Percentiles rank a stretch among this genome's conserved stretches.
Evolutionary conservation across 2,797 vertebrate genomes (phyloP).

Genomic region (Cyprinodon diabolis): DNA sequence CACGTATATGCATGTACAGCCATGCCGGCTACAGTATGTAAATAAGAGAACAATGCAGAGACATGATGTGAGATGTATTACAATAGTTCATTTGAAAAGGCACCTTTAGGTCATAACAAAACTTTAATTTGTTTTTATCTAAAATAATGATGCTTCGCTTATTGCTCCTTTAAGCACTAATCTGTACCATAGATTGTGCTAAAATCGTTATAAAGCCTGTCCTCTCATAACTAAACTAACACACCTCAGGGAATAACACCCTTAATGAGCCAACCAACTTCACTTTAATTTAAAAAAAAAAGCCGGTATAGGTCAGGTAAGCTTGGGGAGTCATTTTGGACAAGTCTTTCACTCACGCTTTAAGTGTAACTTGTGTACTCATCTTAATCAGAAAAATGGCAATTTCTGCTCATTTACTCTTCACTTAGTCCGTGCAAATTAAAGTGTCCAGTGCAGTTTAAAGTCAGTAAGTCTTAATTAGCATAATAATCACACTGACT

Average conservation of each 20-base stretch:
- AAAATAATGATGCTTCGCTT: too few relatives aligned
- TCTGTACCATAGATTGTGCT: background rate
- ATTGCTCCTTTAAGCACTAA: background rate
- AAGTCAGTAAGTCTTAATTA: slow-evolving; percentile 15
- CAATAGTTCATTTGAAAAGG: too few relatives aligned
- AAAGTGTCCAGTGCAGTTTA: background rate
- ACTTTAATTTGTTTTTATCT: too few relatives aligned
- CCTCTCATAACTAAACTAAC: slow-evolving; percentile 25
- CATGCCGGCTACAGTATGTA: too few relatives aligned
- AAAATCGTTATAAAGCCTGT: slow-evolving; percentile 9
- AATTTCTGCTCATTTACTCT: slow-evolving; percentile 8
- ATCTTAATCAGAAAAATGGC: slow-evolving; percentile 18
- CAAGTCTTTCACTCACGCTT: slow-evolving; percentile 6
- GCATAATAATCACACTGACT: slow-evolving; percentile 8
- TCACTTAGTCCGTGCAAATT: slow-evolving; percentile 13
- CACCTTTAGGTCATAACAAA: too few relatives aligned
- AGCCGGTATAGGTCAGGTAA: slow-evolving; percentile 11
- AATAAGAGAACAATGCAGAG: too few relatives aligned
- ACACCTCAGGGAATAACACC: slow-evolving; percentile 6
- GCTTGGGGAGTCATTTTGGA: slow-evolving; percentile 10
- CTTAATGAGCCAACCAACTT: slow-evolving; percentile 35
- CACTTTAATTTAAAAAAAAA: slow-evolving; percentile 1
- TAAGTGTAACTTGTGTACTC: slow-evolving; percentile 1
- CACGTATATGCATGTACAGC: too few relatives aligned
- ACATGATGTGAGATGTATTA: too few relatives aligned